Evolutionary conservation across 1,140 invertebrate species (phyloP), one percentile per base, ranked within the genome.

Genomic region (Caenorhabditis remanei): DNA sequence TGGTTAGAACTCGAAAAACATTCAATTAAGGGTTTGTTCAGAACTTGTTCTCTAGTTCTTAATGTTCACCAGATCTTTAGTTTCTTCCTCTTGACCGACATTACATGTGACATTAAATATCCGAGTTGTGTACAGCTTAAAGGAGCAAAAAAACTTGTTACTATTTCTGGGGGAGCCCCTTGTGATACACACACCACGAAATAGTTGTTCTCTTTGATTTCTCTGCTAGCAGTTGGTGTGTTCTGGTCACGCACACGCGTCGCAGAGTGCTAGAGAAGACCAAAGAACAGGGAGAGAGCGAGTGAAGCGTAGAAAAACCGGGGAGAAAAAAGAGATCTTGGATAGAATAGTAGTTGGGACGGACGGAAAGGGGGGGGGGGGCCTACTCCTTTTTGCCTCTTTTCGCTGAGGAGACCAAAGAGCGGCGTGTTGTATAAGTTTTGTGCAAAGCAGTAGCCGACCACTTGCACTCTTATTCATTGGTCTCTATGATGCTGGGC

Each of bases 201-300:
- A 71, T 71, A n/a, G 71, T 79, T 79, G 71, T 79, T 79, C 71
- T n/a, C 71, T 79, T 79, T 79, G 71, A 79, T 50, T 50, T 79
- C 24, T 79, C 46, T 79, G 46, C 21, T 79, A 50, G 46, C 71
- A 79, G 71, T 50, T 79, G 71, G 71, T 79, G 71, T 79, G 71
- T 79, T 79, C 71, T 79, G 71, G 46, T 79, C 71, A 79, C 46
- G 21, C 46, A 32, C 71, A 79, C 50, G 2, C 21, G 61, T 65
- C 63, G 43, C 71, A 50, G 46, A 50, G 71, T 41, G 71, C 71
- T 24, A 79, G 40, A 79, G 71, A 21, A 79, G 71, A 79, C 40
- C 40, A 79, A 79, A 79, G 71, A 79, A 79, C 71, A 46, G n/a
- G 41, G 71, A 50, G 46, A 50, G 43, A 46, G 43, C 8, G 65